A percentile compares a stretch with the other conserved stretches of the same genome.
Conservation (phyloP, 2,113 vertebrate genomes). For the Cephalopterus ornatus region DNA sequence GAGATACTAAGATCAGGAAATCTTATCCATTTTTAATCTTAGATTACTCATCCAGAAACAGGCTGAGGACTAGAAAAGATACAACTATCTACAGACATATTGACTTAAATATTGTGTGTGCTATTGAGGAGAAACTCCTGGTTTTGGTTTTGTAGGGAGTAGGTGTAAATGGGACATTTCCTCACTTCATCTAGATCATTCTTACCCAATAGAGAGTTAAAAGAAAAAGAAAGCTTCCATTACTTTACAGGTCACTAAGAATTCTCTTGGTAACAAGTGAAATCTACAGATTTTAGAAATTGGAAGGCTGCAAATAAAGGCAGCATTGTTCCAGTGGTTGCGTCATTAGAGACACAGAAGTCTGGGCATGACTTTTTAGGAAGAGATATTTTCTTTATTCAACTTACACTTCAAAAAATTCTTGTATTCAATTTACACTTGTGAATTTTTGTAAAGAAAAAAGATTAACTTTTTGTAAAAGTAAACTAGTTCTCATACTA, state of each 20-base stretch:
- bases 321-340: not conserved
- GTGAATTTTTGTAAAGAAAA: not conserved
- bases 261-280: not conserved
- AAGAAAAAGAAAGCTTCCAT: not conserved
- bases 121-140: not conserved
- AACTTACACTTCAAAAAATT: not conserved
- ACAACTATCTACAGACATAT: not conserved
- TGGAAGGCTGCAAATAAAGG: not conserved
- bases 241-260: not conserved
- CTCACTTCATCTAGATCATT: not conserved
- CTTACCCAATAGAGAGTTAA: not conserved
- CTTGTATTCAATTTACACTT: not conserved
- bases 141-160: not conserved
- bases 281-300: not conserved
- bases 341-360: rapidly evolving
- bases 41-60: not conserved
- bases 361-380: not conserved
- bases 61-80: not conserved
- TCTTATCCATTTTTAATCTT: not conserved
- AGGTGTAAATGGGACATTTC: not conserved
- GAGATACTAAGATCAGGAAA: not conserved
- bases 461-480: not conserved
- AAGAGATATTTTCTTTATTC: not conserved
- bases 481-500: not conserved
- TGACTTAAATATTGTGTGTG: not conserved